phyloP scores from a whole-genome alignment of 2,113 vertebrate species.

The Onychostoma macrolepis region DNA sequence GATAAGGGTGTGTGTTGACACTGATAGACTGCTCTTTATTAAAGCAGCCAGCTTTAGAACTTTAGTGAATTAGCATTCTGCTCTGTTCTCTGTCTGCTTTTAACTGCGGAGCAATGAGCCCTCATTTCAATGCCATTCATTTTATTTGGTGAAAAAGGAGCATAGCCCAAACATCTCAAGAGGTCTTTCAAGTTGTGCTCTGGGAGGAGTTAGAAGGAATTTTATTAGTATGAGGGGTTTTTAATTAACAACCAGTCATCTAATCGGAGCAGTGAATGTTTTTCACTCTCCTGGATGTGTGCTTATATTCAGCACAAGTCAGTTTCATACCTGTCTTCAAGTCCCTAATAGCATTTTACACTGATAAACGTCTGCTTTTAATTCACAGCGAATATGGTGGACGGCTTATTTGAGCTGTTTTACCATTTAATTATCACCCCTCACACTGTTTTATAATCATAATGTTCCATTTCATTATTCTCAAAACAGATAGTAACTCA shows the following conservation, averaged over 20 bases:
- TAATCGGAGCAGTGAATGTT: conserved; percentile 25
- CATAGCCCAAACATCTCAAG: conserved; percentile 48
- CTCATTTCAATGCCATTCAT: conserved; percentile 50
- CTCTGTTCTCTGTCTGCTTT: conserved; percentile 36
- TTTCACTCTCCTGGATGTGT: conserved; percentile 29
- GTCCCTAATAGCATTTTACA: conserved; percentile 36
- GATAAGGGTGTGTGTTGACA: conserved; percentile 50
- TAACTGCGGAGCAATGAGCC: conserved; percentile 48
- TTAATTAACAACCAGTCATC: conserved; percentile 59
- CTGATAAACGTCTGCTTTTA: conserved; percentile 39
- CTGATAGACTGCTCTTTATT: conserved; percentile 46
- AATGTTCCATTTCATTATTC: conserved; percentile 30
- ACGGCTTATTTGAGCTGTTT: conserved; percentile 23
- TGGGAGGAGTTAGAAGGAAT: conserved; percentile 52
- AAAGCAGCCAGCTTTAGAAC: conserved; percentile 30
- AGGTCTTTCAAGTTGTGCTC: conserved; percentile 51
- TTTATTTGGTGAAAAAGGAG: conserved; percentile 58
- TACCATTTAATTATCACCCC: conserved; percentile 26
- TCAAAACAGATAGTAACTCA: conserved; percentile 20
- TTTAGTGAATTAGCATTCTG: conserved; percentile 50
- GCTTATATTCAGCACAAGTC: conserved; percentile 27
- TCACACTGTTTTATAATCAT: conserved; percentile 19
- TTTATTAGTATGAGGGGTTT: conserved; percentile 55
- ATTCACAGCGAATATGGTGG: not conserved
- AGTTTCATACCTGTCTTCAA: conserved; percentile 33